These are phyloP conservation scores for Trypoxylon attenuatum DNA, from an alignment of 2,888 invertebrate species.

Conservation along the genomic window DNA sequence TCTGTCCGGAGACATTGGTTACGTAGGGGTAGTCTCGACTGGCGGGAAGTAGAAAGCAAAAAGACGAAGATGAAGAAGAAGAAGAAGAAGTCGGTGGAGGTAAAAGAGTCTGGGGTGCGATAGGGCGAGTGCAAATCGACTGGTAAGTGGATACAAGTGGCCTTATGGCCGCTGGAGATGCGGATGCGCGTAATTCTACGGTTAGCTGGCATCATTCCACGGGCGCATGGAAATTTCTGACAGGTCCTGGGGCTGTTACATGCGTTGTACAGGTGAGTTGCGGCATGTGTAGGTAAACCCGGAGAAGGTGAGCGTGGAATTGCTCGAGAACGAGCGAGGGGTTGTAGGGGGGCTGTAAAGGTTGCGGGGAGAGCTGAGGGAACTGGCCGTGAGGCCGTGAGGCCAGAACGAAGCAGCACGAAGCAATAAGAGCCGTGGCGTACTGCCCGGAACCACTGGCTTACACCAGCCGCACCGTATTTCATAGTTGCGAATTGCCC, in stretches of 20 bases:
- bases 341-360: not conserved
- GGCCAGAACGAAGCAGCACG: conserved; percentile 9
- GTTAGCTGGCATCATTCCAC: not conserved
- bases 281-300: conserved; percentile 1
- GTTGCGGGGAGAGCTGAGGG: conserved; percentile 5
- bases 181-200: not conserved
- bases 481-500: conserved; percentile 49
- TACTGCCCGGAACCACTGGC: no score
- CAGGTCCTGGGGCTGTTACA: not conserved
- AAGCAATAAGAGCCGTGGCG: conserved; percentile 48
- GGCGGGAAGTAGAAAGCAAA: no score
- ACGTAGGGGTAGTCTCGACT: no score
- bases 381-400: not conserved
- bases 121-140: not conserved
- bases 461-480: conserved; percentile 47
- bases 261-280: no score
- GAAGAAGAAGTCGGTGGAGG: no score
- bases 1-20: no score
- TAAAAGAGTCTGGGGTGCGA: not conserved
- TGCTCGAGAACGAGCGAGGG: not conserved
- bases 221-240: not conserved
- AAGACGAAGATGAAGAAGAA: no score
- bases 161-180: not conserved
- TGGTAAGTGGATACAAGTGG: not conserved
- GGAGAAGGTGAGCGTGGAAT: conserved; percentile 1